These are phyloP conservation scores for Chrysochloris asiatica DNA, from an alignment of 2,113 vertebrate genomes.

Conservation along the genomic window DNA sequence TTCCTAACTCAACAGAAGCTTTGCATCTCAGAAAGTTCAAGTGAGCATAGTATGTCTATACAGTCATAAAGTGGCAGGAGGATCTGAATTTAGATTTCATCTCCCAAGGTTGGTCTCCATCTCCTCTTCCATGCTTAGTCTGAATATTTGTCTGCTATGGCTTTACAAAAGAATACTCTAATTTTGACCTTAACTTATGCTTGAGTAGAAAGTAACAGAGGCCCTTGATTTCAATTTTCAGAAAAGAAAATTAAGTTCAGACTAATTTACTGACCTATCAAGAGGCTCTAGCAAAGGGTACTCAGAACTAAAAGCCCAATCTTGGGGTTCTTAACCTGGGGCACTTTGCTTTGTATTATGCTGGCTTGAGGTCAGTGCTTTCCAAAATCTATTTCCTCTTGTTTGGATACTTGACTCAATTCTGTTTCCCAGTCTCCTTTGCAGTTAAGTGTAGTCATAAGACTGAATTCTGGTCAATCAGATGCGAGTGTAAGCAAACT, in stretches of 20 bases:
- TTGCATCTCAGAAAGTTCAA: background rate
- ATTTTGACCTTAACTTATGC: background rate
- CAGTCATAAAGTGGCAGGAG: background rate
- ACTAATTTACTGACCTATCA: background rate
- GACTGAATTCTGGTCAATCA: background rate
- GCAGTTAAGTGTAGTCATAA: background rate
- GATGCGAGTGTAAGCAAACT: background rate
- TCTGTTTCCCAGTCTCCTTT: background rate
- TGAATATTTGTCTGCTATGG: background rate
- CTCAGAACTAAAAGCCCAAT: background rate
- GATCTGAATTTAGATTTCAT: background rate
- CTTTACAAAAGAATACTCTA: background rate
- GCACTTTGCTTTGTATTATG: background rate
- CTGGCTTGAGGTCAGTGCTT: background rate
- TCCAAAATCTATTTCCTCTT: background rate
- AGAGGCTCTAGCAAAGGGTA: background rate
- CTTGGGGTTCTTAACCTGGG: background rate
- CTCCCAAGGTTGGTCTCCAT: background rate
- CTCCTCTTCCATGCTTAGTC: background rate
- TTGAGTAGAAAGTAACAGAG: background rate
- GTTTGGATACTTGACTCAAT: background rate
- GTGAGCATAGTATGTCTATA: background rate
- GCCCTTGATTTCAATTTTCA: background rate
- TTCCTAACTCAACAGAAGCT: slow-evolving; percentile 6
- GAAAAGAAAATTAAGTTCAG: background rate